Conservation (phyloP, 2,797 vertebrate genomes). For the Pseudochromis fuscus region DNA sequence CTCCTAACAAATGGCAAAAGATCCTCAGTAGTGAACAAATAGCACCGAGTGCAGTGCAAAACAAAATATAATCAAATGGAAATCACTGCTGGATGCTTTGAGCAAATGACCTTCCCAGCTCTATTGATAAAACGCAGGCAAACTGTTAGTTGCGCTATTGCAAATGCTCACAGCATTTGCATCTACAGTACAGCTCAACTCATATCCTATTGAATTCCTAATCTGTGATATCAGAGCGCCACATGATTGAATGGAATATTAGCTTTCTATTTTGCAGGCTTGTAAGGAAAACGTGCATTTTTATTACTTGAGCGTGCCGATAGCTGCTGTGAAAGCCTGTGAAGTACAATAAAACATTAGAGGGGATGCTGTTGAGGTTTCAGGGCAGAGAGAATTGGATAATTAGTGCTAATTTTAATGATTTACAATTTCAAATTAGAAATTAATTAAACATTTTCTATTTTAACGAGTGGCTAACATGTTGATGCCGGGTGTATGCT, state of each 20-base stretch:
- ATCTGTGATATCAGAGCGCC: slow-evolving; percentile 62
- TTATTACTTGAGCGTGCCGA: slow-evolving; percentile 26
- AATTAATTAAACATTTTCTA: slow-evolving; percentile 33
- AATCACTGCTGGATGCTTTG: slow-evolving; percentile 70
- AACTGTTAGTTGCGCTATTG: slow-evolving; percentile 49
- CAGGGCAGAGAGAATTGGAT: slow-evolving; percentile 41
- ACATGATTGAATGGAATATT: slow-evolving; percentile 65
- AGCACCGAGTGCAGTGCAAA: slow-evolving; percentile 39
- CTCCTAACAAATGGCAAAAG: slow-evolving; percentile 64
- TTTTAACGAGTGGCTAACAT: slow-evolving; percentile 17
- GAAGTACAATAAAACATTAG: slow-evolving; percentile 38
- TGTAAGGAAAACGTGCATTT: slow-evolving; percentile 47
- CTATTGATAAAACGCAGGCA: slow-evolving; percentile 62
- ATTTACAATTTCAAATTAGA: slow-evolving; percentile 36
- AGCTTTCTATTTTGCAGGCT: slow-evolving; percentile 53
- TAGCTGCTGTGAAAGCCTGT: slow-evolving; percentile 11
- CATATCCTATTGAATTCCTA: slow-evolving; percentile 66
- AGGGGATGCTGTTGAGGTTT: slow-evolving; percentile 15
- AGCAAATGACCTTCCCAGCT: slow-evolving; percentile 75
- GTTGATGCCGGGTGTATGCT: slow-evolving; percentile 7
- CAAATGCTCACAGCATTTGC: slow-evolving; percentile 62
- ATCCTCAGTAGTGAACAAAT: slow-evolving; percentile 58
- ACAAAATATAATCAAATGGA: slow-evolving; percentile 75
- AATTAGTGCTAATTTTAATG: slow-evolving; percentile 9
- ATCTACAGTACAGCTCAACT: slow-evolving; percentile 60